These are phyloP conservation scores for Rhodeus uyekii DNA, from an alignment of 2,797 vertebrate genomes.

Conservation along the genomic window DNA sequence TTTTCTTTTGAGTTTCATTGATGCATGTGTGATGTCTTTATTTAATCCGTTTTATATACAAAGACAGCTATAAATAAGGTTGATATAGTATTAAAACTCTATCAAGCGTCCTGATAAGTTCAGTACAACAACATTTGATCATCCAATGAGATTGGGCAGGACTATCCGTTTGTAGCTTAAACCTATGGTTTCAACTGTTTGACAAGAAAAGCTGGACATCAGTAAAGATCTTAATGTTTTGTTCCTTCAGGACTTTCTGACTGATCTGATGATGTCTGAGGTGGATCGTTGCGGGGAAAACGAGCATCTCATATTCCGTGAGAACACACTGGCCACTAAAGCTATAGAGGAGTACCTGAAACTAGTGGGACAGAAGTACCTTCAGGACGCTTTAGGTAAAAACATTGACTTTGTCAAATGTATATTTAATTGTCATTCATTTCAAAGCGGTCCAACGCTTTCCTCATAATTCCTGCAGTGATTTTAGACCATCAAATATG, in stretches of 20 bases:
- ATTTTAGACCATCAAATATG: neutral
- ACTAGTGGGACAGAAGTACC: conserved; percentile 94
- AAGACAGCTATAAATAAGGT: neutral
- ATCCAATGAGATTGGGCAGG: neutral
- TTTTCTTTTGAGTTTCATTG: neutral
- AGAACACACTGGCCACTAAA: conserved; percentile 95
- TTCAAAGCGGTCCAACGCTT: neutral
- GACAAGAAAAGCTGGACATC: neutral
- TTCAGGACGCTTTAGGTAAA: conserved; percentile 93
- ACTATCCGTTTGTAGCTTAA: neutral
- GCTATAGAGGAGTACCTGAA: conserved; percentile 96
- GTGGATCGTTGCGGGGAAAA: conserved; percentile 95
- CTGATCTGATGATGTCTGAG: conserved; percentile 96
- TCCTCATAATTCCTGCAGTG: neutral
- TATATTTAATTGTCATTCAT: neutral
- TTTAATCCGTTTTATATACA: neutral
- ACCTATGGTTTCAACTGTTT: neutral
- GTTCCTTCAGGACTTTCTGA: conserved; percentile 88
- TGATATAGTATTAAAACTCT: neutral
- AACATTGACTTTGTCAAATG: neutral
- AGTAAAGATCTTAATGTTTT: neutral
- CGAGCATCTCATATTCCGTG: conserved; percentile 94
- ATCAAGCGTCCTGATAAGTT: neutral
- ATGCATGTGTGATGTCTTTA: neutral
- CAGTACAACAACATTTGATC: neutral